Evolutionary conservation across 2,797 vertebrate genomes (phyloP).

Genomic region (Gorsachius magnificus): DNA sequence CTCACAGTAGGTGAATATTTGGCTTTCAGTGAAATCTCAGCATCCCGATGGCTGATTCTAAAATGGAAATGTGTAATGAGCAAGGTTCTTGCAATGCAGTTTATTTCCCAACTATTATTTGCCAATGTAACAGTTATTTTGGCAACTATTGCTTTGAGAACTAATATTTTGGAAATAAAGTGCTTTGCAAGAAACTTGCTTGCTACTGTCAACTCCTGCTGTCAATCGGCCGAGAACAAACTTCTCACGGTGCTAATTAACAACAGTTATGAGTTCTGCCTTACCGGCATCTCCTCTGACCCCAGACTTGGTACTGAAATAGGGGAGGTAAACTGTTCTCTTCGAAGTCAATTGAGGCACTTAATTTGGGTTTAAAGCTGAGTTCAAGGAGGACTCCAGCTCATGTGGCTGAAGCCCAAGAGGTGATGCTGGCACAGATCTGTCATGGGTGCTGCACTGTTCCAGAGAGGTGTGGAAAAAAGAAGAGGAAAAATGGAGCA

Average conservation of each 20-base stretch:
- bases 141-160: background rate
- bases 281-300: fast-evolving
- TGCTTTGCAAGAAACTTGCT: background rate
- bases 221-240: background rate
- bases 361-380: background rate
- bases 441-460: background rate
- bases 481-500: background rate
- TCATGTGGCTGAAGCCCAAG: background rate
- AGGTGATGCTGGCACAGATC: background rate
- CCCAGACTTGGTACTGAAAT: background rate
- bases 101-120: background rate
- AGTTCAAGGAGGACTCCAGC: background rate
- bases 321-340: background rate
- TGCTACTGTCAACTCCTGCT: background rate
- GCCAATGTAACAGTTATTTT: background rate
- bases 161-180: background rate
- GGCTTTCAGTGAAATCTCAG: background rate
- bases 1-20: background rate
- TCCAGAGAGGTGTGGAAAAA: background rate
- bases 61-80: background rate
- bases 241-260: background rate
- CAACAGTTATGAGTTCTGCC: background rate
- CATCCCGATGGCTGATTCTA: background rate
- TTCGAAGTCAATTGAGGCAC: fast-evolving
- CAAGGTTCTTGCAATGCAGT: background rate